Evolutionary conservation across 2,888 invertebrate species (phyloP).

Genomic region (Papilio gigon): DNA sequence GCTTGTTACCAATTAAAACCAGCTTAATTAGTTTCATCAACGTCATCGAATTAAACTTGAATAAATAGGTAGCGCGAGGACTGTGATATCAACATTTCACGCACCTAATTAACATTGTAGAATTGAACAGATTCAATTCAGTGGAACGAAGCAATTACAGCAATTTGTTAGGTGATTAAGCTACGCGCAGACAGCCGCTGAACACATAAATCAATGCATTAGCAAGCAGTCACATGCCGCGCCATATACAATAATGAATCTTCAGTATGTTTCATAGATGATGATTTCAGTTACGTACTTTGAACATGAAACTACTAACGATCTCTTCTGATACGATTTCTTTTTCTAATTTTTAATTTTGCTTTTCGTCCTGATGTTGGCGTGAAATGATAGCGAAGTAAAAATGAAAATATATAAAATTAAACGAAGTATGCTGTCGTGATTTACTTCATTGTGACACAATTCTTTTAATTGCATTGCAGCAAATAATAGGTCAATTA

Average conservation of each 20-base stretch:
- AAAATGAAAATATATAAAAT: background rate
- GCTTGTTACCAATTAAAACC: background rate
- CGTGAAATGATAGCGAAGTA: no score
- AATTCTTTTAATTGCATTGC: background rate
- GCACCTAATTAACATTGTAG: constrained; percentile 6
- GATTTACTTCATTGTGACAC: constrained; percentile 1
- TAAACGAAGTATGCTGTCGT: background rate
- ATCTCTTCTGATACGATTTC: background rate
- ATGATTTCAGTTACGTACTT: background rate
- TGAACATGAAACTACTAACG: background rate
- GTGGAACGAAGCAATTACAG: constrained; percentile 26
- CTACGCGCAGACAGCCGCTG: constrained; percentile 1
- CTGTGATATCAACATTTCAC: background rate
- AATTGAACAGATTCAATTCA: constrained; percentile 16
- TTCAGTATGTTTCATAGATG: background rate
- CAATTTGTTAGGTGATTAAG: constrained; percentile 27
- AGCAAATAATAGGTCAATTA: constrained; percentile 19
- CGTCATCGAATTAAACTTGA: background rate
- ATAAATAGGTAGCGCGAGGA: background rate
- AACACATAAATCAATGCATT: constrained; percentile 35
- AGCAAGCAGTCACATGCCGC: constrained; percentile 14
- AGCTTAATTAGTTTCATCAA: background rate
- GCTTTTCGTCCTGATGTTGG: no score
- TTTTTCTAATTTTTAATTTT: background rate
- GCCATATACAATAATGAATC: constrained; percentile 3